Percentiles rank a stretch among this genome's conserved stretches.
Evolutionary conservation across 2,113 vertebrate genomes (phyloP).

Genomic region (Redunca redunca): DNA sequence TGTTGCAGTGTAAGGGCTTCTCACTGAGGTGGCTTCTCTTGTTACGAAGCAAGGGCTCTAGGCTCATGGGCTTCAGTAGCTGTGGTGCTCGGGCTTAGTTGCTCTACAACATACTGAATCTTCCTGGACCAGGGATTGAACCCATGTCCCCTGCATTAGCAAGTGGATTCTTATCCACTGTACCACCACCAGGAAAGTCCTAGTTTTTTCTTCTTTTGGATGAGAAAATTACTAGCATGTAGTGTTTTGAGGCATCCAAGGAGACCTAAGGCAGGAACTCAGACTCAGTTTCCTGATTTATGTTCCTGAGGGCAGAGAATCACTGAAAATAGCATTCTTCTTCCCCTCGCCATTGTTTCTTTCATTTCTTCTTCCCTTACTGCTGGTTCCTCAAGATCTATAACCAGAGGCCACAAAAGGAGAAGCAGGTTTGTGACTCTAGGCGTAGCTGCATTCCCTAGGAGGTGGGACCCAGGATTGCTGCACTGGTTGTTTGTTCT

Average conservation of each 20-base stretch:
- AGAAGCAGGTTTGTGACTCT: background rate
- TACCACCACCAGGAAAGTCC: background rate
- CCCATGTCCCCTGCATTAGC: background rate
- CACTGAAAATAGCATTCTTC: slow-evolving; percentile 12
- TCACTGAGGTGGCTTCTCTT: background rate
- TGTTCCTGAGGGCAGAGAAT: background rate
- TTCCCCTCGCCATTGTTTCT: background rate
- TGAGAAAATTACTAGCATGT: background rate
- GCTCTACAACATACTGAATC: background rate
- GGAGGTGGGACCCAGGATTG: background rate
- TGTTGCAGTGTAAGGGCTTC: background rate
- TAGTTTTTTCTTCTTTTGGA: background rate
- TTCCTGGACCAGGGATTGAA: background rate
- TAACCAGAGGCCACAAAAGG: background rate
- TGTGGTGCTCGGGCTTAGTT: background rate
- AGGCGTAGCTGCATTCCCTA: background rate
- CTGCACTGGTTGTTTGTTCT: background rate
- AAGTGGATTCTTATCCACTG: background rate
- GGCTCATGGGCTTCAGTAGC: background rate
- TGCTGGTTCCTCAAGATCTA: background rate
- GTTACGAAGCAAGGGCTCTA: background rate
- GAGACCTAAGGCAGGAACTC: background rate
- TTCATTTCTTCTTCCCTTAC: background rate
- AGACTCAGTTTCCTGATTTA: background rate
- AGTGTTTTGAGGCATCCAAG: background rate